phyloP scores from a whole-genome alignment of 1,140 invertebrate species.

The Laupala kohalensis region DNA sequence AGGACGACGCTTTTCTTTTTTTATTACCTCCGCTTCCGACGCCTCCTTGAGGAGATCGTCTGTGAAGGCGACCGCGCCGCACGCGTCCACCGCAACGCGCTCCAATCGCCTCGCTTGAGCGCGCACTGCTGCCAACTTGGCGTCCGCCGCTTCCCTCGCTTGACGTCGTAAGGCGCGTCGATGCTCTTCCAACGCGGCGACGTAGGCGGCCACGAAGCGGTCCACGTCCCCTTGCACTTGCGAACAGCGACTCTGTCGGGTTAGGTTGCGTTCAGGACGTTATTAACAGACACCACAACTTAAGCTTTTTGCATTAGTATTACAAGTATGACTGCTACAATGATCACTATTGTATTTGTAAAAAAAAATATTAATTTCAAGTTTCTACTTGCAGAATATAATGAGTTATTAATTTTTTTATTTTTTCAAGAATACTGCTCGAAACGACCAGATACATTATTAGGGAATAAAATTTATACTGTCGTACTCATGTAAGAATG shows the following conservation, averaged over 20 bases:
- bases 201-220: constrained; percentile 18
- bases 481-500: no score
- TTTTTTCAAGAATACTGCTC: no score
- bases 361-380: no score
- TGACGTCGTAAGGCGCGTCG: constrained; percentile 20
- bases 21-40: constrained; percentile 33
- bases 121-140: constrained; percentile 16
- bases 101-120: constrained; percentile 17
- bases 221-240: constrained; percentile 17
- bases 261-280: no score
- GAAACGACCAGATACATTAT: no score
- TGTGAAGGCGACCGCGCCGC: constrained; percentile 39
- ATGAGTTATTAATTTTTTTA: no score
- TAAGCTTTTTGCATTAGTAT: no score
- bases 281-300: no score
- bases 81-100: constrained; percentile 15
- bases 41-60: constrained; percentile 48
- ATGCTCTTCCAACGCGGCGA: constrained; percentile 19
- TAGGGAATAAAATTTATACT: no score
- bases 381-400: no score
- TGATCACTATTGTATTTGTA: no score
- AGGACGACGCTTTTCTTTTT: neutral
- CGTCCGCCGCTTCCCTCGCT: constrained; percentile 12
- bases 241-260: constrained; percentile 1
- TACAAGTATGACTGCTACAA: no score